Base-by-base conservation (phyloP, 2,113 vertebrate species). In the Etheostoma cragini region DNA sequence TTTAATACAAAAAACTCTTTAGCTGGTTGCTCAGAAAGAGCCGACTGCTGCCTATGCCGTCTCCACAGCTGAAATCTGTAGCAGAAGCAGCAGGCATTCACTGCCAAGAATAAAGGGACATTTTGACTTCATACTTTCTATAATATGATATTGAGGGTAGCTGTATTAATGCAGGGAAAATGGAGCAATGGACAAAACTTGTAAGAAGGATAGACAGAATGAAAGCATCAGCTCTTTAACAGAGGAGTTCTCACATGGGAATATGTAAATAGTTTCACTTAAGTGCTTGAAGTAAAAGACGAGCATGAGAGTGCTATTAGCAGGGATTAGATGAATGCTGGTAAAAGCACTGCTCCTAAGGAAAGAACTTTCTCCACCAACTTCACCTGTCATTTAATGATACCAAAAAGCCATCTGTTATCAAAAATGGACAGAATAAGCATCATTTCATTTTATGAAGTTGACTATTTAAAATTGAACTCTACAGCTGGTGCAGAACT, bases 211-310 rank as follows among this genome's bases (percentile, higher is more conserved):
- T 72, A 82, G 84, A 87, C 63, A 42, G 72, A 89, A 76, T 84
- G 81, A 91, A 86, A 87, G 87, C 84, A 86, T 92, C 84, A 83
- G 77, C 73, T 91, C 81, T 85, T 86, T 84, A 81, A 79, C 53
- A 54, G 53, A 75, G 71, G 67, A 66, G 74, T 78, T 42, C 26
- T 90, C 88, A 68, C 52, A 14, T 80, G 85, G 85, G 87, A 88
- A 79, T 78, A 88, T 80, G 82, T 85, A 80, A 91, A 88, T 78
- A 69, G 71, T 89, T 89, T 82, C 72, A 83, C 71, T 88, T 82
- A 82, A 89, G 84, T 81, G 87, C 73, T 87, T 71, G 46, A 89
- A 88, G 77, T 84, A 56, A 80, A 82, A 69, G 77, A 33, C 3
- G 13, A 38, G 60, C 46, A 72, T 78, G 76, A 86, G 82, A 87